These are phyloP conservation scores for Troides helena DNA, from an alignment of 2,888 invertebrate species.

Conservation along the genomic window DNA sequence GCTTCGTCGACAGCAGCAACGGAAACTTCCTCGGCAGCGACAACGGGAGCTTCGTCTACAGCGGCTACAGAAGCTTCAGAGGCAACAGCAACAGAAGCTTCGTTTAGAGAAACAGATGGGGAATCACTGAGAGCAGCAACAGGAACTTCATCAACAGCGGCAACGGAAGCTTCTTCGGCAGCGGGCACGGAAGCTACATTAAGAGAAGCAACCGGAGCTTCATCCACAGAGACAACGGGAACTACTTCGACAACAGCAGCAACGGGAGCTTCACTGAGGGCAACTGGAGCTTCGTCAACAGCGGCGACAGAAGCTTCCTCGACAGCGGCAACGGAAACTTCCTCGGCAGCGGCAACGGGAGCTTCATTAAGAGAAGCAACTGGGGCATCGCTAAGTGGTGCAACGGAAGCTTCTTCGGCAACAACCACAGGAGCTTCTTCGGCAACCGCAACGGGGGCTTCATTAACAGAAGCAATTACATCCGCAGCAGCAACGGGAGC, in stretches of 20 bases:
- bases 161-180: neutral
- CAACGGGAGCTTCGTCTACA: neutral
- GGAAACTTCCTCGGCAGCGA: neutral
- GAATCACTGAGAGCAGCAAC: neutral
- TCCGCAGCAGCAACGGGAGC: neutral
- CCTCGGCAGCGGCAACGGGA: neutral
- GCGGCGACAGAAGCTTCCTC: neutral
- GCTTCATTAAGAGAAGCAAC: constrained; percentile 15
- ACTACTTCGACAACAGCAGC: neutral
- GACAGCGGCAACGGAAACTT: neutral
- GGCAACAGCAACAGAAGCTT: neutral
- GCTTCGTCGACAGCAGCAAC: neutral
- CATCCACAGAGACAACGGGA: neutral
- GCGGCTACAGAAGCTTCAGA: neutral
- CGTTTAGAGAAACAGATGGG: neutral
- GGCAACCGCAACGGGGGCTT: neutral
- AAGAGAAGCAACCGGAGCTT: neutral
- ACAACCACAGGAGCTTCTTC: neutral
- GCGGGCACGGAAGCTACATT: neutral
- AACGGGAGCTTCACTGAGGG: neutral
- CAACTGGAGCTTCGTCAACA: neutral
- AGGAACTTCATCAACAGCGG: neutral
- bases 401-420: neutral
- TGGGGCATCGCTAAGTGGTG: constrained; percentile 23
- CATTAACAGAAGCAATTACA: neutral